Evolutionary conservation across 2,797 vertebrate genomes (phyloP), one percentile per base, ranked within the genome.

Genomic region (Nannoperca obscura): DNA sequence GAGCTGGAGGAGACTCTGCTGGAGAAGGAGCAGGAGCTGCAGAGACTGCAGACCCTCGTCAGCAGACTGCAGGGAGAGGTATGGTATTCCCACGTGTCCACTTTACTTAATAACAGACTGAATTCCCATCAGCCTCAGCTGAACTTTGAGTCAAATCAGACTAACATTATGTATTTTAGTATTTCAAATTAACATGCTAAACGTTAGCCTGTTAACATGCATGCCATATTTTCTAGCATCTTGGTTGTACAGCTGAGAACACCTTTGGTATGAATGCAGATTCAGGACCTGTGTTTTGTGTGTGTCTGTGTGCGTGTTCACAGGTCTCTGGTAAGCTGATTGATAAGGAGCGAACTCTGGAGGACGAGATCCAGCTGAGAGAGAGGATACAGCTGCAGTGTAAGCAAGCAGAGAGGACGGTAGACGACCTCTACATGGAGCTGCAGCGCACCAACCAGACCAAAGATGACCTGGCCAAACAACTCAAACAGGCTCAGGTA

Each of bases 341-440:
- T 1, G 94, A 95, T 55, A 95, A 91, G 88, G 94, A 95, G 79
- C 90, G 36, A 7, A 88, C 84, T 0, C 90, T 96, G 82, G 95
- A 96, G 82, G 94, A 95, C 62, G 95, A 96, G 93, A 96, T 95
- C 87, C 95, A 96, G 93, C 87, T 94, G 89, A 81, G 93, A 13
- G 95, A 96, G 85, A 86, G 89, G 42, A 65, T 93, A 0, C 95
- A 95, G 89, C 92, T 96, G 70, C 94, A 95, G 91, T 94, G 93
- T 6, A 95, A 94, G 74, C 95, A 96, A 86, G 94, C 95, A 0
- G 95, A 96, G 90, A 87, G 95, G 73, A 80, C 78, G 0, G 89
- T 96, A 75, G 95, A 96, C 0, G 95, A 96, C 76, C 93, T 95
- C 22, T 89, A 84, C 9, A 94, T 95, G 93, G 95, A 96, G 89